A percentile compares a stretch with the other conserved stretches of the same genome.
These are phyloP conservation scores for Lutjanus erythropterus DNA, from an alignment of 2,113 vertebrate genomes.

Conservation along the genomic window DNA sequence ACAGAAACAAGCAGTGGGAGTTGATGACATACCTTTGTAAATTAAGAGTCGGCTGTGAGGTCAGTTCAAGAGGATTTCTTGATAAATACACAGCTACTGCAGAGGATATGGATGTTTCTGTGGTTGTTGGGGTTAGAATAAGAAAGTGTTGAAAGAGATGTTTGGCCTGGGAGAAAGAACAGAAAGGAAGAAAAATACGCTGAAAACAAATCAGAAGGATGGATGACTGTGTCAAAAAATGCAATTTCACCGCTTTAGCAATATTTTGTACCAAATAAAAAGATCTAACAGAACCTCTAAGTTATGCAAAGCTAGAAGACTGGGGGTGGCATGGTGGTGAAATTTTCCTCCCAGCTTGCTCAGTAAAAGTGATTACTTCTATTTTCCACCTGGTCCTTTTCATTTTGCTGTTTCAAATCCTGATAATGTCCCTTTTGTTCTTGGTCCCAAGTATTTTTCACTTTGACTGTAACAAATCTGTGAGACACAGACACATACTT, in stretches of 20 bases:
- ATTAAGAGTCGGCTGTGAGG: neutral
- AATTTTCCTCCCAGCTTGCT: neutral
- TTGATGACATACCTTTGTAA: neutral
- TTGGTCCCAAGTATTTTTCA: neutral
- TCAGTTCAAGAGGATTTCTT: neutral
- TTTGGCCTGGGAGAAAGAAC: neutral
- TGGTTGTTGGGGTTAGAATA: neutral
- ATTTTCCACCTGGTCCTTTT: slow-evolving; percentile 6
- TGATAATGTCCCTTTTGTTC: neutral
- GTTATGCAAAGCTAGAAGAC: neutral
- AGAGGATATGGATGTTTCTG: neutral
- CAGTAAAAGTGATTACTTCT: slow-evolving; percentile 1
- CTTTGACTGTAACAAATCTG: neutral
- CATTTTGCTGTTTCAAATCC: neutral
- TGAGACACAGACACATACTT: too few relatives aligned
- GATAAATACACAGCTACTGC: neutral
- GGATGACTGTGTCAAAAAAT: neutral
- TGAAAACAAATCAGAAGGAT: neutral
- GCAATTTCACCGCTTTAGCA: neutral
- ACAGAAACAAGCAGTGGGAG: neutral
- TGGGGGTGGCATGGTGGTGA: neutral
- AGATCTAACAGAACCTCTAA: neutral
- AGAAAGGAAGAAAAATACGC: neutral
- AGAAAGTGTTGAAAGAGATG: neutral
- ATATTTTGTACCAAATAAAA: slow-evolving; percentile 10